Evolutionary conservation across 2,113 vertebrate species (phyloP).

Genomic region (Tragelaphus scriptus): DNA sequence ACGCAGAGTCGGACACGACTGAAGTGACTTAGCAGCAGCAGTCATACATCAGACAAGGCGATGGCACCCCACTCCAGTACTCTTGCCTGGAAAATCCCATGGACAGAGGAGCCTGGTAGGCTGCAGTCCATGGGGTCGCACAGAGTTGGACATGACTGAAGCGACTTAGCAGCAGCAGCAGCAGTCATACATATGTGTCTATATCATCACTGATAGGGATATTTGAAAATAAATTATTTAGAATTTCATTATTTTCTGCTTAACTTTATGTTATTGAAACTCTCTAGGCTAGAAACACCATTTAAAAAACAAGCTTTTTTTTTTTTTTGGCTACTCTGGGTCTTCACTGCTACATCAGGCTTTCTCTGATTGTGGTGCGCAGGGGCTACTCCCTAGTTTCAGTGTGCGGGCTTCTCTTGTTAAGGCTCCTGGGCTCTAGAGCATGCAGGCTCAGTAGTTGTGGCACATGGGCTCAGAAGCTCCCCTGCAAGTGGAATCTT

Average conservation of each 20-base stretch:
- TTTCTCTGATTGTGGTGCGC: background rate
- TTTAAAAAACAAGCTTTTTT: background rate
- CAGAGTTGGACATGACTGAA: too few relatives aligned
- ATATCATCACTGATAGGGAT: background rate
- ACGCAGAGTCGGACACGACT: too few relatives aligned
- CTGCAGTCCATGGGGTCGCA: too few relatives aligned
- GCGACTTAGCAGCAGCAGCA: too few relatives aligned
- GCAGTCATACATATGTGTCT: background rate
- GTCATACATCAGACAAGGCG: too few relatives aligned
- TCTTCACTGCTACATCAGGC: background rate
- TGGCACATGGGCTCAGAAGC: background rate
- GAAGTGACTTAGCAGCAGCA: too few relatives aligned
- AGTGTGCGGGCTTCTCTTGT: background rate
- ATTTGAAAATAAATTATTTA: constrained; percentile 29
- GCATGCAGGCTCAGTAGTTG: background rate
- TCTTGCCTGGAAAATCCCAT: too few relatives aligned
- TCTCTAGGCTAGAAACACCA: background rate
- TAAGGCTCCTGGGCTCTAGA: background rate
- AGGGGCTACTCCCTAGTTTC: background rate
- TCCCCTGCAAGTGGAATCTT: background rate
- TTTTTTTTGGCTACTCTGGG: background rate
- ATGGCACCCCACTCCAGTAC: too few relatives aligned
- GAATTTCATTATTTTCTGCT: constrained; percentile 22
- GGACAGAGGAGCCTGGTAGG: too few relatives aligned
- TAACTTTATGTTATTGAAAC: constrained; percentile 24